phyloP scores from a whole-genome alignment of 2,113 vertebrate genomes.

The Maccullochella peelii region DNA sequence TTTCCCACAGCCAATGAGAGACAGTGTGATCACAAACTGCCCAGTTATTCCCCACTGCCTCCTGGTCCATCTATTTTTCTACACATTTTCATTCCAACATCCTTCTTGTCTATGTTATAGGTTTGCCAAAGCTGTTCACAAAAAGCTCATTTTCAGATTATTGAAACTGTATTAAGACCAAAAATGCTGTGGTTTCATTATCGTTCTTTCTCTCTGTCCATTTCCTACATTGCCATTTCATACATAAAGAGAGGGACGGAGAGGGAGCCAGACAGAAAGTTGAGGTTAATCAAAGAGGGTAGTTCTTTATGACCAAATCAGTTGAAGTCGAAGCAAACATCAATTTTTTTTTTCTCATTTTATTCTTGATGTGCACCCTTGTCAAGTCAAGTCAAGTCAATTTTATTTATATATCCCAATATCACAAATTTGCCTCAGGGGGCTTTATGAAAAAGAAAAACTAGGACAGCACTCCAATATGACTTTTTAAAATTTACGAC shows the following conservation, averaged over 20 bases:
- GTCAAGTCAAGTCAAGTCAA: too few species aligned
- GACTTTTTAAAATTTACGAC: too few species aligned
- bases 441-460: too few species aligned
- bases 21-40: slow-evolving; percentile 31
- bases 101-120: not conserved
- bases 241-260: not conserved
- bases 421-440: too few species aligned
- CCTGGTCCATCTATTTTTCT: not conserved
- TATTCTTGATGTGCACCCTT: not conserved
- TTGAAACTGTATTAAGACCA: not conserved
- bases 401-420: too few species aligned
- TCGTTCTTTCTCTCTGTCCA: not conserved
- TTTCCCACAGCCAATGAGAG: slow-evolving; percentile 35
- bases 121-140: not conserved
- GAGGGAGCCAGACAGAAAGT: not conserved
- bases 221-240: too few species aligned
- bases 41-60: slow-evolving; percentile 34
- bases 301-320: not conserved
- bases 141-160: not conserved
- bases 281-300: not conserved
- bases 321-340: not conserved
- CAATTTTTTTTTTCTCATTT: too few species aligned
- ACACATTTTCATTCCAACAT: slow-evolving; percentile 17
- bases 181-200: not conserved
- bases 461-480: too few species aligned